Evolutionary conservation across 2,888 invertebrate genomes (phyloP).

Genomic region (Linnaemya vulpina): DNA sequence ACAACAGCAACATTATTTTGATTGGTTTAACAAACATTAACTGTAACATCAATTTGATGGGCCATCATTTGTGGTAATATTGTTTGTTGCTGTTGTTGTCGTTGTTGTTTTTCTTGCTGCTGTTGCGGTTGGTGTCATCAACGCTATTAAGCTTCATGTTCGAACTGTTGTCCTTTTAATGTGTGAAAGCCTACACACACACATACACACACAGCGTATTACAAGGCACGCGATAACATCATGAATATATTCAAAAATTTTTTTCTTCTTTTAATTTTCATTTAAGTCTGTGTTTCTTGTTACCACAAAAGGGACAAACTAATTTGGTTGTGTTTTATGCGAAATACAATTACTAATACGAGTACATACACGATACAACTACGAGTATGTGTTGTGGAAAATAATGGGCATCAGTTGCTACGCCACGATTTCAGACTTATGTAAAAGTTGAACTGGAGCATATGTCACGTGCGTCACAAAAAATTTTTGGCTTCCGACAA

Average conservation of each 20-base stretch:
- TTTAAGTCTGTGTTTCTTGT: background rate
- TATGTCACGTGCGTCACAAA: too few relatives aligned
- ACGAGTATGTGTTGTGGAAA: too few relatives aligned
- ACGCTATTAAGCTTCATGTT: constrained; percentile 14
- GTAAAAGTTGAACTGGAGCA: too few relatives aligned
- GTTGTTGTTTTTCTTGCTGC: background rate
- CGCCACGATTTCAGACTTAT: too few relatives aligned
- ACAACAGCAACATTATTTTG: constrained; percentile 64
- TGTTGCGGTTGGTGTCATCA: background rate
- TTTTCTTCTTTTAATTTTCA: constrained; percentile 1
- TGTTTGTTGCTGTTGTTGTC: constrained; percentile 1
- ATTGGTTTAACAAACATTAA: constrained; percentile 65
- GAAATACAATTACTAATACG: too few relatives aligned
- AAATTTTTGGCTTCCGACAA: too few relatives aligned
- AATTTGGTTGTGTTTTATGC: background rate
- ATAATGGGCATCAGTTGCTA: too few relatives aligned
- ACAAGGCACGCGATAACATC: constrained; percentile 21
- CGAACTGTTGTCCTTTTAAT: constrained; percentile 6
- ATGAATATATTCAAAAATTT: background rate
- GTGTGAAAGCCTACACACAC: background rate
- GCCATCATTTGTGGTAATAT: constrained; percentile 54
- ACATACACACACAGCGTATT: constrained; percentile 10
- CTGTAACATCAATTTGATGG: constrained; percentile 63
- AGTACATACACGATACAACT: too few relatives aligned
- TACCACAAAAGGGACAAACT: background rate